Base-by-base conservation (phyloP, 1,140 invertebrate genomes). In the Euura lappo region DNA sequence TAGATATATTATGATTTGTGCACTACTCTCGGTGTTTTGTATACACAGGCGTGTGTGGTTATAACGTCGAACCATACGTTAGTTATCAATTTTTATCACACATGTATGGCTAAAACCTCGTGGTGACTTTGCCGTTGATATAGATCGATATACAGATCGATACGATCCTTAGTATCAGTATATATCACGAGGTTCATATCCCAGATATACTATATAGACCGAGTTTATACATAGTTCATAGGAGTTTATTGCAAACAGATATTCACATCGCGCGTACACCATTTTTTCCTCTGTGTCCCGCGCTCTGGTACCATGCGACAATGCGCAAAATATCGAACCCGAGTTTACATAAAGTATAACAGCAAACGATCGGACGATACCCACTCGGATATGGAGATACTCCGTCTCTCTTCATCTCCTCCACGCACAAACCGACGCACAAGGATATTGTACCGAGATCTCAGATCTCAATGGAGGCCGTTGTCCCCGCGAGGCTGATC, bases 81-180 rank as follows among this genome's bases (percentile, higher is more conserved):
- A 60, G 51, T 28, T 28, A 28, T 28, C 28, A 28, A 28, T 28
- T 28, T 28, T 28, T 28, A 28, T 28, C 28, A 28, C 28, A 28
- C 28, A 28, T 28, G 28, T 28, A 28, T 1, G 28, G 28, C 28
- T 28, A 28, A 28, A 28, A 28, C 28, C 28, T 28, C 28, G 28
- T 28, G 28, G 28, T 28, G 28, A 28, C 28, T 28, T 28, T 28
- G 28, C 28, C 51, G 10, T 60, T 60, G 51, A 60, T 60, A 60
- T 60, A 60, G 51, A 60, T 60, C 51, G 51, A 60, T 60, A n/a
- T 60, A 60, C 51, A 60, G 51, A 60, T 60, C 51, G 51, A 60
- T 60, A 60, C 51, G 6, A 60, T 60, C 13, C 51, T 60, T n/a
- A n/a, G 51, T 60, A 60, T 60, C 51, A 5, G 51, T 11, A 60